These are phyloP conservation scores for Coremacera marginata DNA, from an alignment of 2,888 invertebrate genomes.

Conservation along the genomic window DNA sequence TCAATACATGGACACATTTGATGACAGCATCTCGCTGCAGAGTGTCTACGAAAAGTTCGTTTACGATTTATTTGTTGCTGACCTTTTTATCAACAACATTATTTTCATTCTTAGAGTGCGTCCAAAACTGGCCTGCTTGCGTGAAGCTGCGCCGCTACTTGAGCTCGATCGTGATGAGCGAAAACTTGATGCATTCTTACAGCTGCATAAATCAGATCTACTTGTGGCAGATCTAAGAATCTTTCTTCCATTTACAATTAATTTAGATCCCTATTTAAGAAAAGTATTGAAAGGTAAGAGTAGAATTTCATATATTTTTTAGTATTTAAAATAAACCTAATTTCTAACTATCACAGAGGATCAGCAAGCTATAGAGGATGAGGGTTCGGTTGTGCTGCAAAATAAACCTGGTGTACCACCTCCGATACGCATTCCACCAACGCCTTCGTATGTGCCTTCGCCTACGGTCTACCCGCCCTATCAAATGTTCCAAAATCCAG, in stretches of 20 bases:
- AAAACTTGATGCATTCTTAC: conserved; percentile 93
- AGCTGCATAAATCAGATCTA: conserved; percentile 87
- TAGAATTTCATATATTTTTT: background rate
- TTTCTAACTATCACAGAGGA: conserved; percentile 71
- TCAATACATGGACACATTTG: conserved; percentile 86
- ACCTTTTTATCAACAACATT: background rate
- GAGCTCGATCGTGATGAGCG: conserved; percentile 95
- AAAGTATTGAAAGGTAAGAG: conserved; percentile 93
- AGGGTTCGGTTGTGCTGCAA: conserved; percentile 67
- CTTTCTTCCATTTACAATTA: conserved; percentile 97
- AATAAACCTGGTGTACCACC: conserved; percentile 62
- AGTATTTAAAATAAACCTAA: background rate
- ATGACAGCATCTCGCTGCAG: conserved; percentile 88
- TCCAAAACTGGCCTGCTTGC: conserved; percentile 83
- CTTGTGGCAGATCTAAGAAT: conserved; percentile 91
- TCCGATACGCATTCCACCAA: conserved; percentile 58
- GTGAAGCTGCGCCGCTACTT: conserved; percentile 89
- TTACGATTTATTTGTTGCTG: background rate
- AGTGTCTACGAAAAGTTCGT: conserved; percentile 92
- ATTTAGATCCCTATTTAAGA: conserved; percentile 96
- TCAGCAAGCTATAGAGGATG: conserved; percentile 77
- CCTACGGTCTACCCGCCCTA: conserved; percentile 61
- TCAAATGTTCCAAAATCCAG: conserved; percentile 61
- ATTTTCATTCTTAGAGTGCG: conserved; percentile 75
- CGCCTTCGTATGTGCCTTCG: conserved; percentile 61